Conservation (phyloP, 2,888 invertebrate species). For the Allolobophora icterica region DNA sequence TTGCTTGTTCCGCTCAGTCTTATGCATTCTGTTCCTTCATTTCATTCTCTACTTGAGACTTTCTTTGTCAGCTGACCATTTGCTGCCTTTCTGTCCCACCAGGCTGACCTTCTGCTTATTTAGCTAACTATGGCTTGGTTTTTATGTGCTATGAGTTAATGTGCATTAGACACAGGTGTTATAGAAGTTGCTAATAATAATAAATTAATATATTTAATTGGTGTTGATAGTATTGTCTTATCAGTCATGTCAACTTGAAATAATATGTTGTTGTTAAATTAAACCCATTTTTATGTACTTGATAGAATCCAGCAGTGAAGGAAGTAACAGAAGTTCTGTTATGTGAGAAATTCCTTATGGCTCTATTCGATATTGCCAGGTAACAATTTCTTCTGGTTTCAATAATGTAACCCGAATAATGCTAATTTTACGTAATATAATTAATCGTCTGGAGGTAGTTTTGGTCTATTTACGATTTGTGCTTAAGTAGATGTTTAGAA, state of each 20-base stretch:
- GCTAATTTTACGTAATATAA: background rate
- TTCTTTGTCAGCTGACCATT: background rate
- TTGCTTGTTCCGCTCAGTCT: background rate
- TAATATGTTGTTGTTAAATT: background rate
- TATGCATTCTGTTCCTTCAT: background rate
- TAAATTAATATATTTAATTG: background rate
- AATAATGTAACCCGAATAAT: too few species aligned
- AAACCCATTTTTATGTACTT: background rate
- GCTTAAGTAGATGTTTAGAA: too few species aligned
- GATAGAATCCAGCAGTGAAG: background rate
- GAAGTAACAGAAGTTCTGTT: slow-evolving; percentile 14
- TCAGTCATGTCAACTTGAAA: background rate
- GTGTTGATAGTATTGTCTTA: background rate
- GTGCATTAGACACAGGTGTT: background rate
- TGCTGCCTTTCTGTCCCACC: background rate
- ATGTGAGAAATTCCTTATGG: background rate
- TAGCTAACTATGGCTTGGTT: background rate
- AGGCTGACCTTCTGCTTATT: background rate
- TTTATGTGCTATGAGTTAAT: background rate
- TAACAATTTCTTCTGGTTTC: background rate
- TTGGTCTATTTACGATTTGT: background rate
- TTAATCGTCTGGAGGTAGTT: background rate
- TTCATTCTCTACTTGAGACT: background rate
- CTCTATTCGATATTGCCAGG: slow-evolving; percentile 13
- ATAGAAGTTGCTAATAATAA: background rate